Base-by-base conservation (phyloP, 92 coral and sea anemone species). In the Palythoa grandiflora region DNA sequence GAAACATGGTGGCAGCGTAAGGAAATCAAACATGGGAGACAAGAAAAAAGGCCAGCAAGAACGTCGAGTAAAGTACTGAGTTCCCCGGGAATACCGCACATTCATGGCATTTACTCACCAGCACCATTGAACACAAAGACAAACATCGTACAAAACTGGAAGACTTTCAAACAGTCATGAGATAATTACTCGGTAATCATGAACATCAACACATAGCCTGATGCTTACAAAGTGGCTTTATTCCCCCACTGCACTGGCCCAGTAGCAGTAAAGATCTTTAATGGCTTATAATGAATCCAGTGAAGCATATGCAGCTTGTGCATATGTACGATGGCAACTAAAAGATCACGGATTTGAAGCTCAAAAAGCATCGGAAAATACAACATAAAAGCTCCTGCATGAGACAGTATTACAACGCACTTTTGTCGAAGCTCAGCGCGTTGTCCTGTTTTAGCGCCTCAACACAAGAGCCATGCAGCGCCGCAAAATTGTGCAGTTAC, bases 91-190 rank as follows among this genome's bases (percentile, higher is more conserved):
- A 63, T 63, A 19, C 70, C 70, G 28, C 12, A 19, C 20, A 15
- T 63, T 63, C 6, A 19, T 63, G 20, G 70, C 12, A 63, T 88
- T 39, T 55, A 70, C 75, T 87, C 81, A 0, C 91, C 87, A 17
- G 52, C 70, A 20, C 80, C 47, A 36, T 71, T 80, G n/a, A 74
- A 88, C 73, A 76, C 70, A 16, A 80, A 38, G 51, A 68, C 9
- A 38, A 88, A 88, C 54, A 37, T 83, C 13, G 77, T 76, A 8
- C 88, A 88, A 8, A 83, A 83, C 83, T 88, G 88, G 88, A 87
- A 79, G 38, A 11, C 79, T 12, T 77, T 63, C 52, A 87, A 87
- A 13, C 90, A 87, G 36, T 35, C 70, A 2, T 87, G 87, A 71
- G 73, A 66, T 0, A 88, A 88, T 28, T 81, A 88, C 73, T 36